Conservation (phyloP, 1,140 invertebrate species). For the Dryas iulia region DNA sequence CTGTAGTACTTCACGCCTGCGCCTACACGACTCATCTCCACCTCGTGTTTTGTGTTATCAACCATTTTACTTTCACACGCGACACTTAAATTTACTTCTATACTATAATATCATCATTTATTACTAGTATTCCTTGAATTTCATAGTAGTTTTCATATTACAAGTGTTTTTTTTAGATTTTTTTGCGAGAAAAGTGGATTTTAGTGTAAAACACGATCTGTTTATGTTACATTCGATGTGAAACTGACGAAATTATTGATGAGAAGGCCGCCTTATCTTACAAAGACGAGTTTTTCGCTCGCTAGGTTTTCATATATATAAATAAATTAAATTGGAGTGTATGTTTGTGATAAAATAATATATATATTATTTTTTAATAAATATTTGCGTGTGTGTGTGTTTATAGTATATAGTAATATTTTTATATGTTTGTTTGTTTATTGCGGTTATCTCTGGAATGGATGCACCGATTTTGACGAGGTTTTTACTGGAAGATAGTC, state of each 20-base stretch:
- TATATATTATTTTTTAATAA: too few species aligned
- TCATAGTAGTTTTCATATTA: neutral
- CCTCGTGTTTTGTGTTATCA: neutral
- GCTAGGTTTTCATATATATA: neutral
- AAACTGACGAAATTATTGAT: conserved; percentile 1
- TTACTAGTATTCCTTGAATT: neutral
- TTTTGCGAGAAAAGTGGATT: neutral
- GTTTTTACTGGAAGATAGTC: too few species aligned
- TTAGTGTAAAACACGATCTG: neutral
- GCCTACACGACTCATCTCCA: conserved; percentile 1
- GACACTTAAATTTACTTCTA: neutral
- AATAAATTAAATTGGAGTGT: too few species aligned
- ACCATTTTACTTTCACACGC: neutral
- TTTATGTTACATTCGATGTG: neutral
- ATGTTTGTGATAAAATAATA: too few species aligned
- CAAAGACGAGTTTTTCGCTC: neutral
- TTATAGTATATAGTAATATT: too few species aligned
- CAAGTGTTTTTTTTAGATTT: neutral
- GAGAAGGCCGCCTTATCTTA: conserved; percentile 1
- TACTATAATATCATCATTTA: neutral
- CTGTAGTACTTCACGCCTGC: conserved; percentile 28
- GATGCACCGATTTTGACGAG: too few species aligned
- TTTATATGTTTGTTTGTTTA: too few species aligned
- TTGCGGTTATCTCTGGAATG: too few species aligned
- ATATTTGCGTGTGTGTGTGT: too few species aligned